Evolutionary conservation across 2,113 vertebrate species (phyloP).

Genomic region (Eublepharis macularius): DNA sequence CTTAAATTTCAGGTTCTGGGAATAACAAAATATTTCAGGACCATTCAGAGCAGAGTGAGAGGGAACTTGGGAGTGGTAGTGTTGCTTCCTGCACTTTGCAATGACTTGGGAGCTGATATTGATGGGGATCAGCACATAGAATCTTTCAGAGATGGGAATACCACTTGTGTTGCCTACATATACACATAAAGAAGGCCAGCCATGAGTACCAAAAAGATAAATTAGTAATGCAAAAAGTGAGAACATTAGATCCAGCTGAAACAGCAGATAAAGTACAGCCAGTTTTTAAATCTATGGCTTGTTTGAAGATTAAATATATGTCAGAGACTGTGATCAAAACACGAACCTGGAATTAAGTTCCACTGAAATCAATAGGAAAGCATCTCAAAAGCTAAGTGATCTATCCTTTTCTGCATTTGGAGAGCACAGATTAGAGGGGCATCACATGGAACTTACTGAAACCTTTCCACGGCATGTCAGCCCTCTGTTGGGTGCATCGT

Average conservation of each 20-base stretch:
- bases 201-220: background rate
- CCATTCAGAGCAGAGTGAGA: constrained; percentile 46
- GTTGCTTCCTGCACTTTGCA: constrained; percentile 54
- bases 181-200: background rate
- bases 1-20: constrained; percentile 62
- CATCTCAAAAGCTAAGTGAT: background rate
- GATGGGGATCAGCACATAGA: background rate
- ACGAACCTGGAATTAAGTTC: background rate
- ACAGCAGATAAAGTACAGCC: background rate
- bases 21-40: constrained; percentile 58
- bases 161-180: background rate
- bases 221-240: background rate
- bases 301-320: background rate
- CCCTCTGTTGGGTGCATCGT: background rate
- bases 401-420: background rate
- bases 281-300: background rate
- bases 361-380: background rate
- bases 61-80: constrained; percentile 57
- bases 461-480: background rate
- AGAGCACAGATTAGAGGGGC: background rate
- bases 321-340: background rate
- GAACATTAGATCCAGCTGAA: background rate
- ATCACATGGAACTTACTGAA: background rate
- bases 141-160: background rate
- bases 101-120: background rate